Evolutionary conservation across 2,113 vertebrate genomes (phyloP).

Genomic region (Dendropsophus ebraccatus): DNA sequence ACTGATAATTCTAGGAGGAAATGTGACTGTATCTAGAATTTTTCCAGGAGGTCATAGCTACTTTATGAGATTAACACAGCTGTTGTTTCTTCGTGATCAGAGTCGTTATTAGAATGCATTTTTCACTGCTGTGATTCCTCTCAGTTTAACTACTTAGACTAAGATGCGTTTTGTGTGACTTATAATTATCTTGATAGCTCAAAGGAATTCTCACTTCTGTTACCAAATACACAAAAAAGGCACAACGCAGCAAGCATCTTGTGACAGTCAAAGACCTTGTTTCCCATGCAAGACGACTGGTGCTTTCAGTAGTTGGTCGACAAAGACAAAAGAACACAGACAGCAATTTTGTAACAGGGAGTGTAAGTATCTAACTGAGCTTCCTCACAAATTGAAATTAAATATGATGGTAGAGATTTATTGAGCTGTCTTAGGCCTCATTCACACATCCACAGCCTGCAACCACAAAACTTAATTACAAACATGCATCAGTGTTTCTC

Average conservation of each 20-base stretch:
- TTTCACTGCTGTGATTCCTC: background rate
- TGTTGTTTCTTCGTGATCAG: background rate
- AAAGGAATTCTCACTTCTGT: slow-evolving; percentile 62
- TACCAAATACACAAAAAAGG: slow-evolving; percentile 64
- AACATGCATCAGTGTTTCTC: too few species aligned
- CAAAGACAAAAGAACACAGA: slow-evolving; percentile 47
- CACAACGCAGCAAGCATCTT: slow-evolving; percentile 58
- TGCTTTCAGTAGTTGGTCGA: slow-evolving; percentile 60
- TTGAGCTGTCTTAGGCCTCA: too few species aligned
- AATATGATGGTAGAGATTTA: too few species aligned
- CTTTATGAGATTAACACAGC: background rate
- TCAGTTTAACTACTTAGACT: background rate
- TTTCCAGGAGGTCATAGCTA: background rate
- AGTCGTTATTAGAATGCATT: background rate
- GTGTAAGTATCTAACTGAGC: slow-evolving; percentile 65
- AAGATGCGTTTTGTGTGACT: background rate
- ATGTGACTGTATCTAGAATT: too few species aligned
- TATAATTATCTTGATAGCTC: slow-evolving; percentile 38
- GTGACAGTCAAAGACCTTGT: slow-evolving; percentile 66
- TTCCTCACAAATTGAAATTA: too few species aligned
- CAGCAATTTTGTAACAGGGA: slow-evolving; percentile 28
- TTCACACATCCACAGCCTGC: too few species aligned
- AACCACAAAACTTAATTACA: too few species aligned
- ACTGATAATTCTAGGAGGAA: too few species aligned
- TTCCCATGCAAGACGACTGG: slow-evolving; percentile 54